Base-by-base conservation (phyloP, 2,888 invertebrate genomes). In the Trypoxylon attenuatum region DNA sequence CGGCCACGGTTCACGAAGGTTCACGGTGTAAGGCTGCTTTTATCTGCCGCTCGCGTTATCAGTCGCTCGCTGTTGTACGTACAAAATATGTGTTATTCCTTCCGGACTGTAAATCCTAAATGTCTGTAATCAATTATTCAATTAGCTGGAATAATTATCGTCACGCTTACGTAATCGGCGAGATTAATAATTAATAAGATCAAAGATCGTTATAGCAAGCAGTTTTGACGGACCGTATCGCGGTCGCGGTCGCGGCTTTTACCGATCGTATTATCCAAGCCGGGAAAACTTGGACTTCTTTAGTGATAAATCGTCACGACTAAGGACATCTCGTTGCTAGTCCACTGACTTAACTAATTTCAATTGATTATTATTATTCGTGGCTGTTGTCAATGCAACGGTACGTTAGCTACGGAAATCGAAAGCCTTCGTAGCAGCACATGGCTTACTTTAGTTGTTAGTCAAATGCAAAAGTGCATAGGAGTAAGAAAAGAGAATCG, bases 101-200 rank as follows among this genome's bases (percentile, higher is more conserved):
- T 75, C 70, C 70, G 70, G 62, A 52, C 39, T 45, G 45, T 52
- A 61, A 18, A 65, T 67, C 62, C 60, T 46, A 57, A 72, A 55
- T 73, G 69, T 76, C 61, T 61, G 39, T 52, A 57, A 73, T 76
- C 56, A 57, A 67, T 73, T 71, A 67, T 64, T 71, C 73, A 70
- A 76, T 76, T 76, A 71, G 55, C 22, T 51, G 45, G 57, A 52
- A 65, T 61, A 60, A 55, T 70, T 70, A 72, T 76, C 67, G 33
- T 16, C n/a, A 5, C 25, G 25, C 55, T 62, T 69, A 64, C 49
- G 64, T 62, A 59, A 67, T 51, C 39, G 23, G 5, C 43, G 58
- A 69, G 69, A 75, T 74, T 74, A 66, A 59, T 73, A 56, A 71
- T 74, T 69, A 59, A 63, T 51, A 67, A 68, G 51, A 65, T 58